Evolutionary conservation across 2,797 vertebrate genomes (phyloP), one percentile per base, ranked within the genome.

Genomic region (Hypotaenidia philippensis): DNA sequence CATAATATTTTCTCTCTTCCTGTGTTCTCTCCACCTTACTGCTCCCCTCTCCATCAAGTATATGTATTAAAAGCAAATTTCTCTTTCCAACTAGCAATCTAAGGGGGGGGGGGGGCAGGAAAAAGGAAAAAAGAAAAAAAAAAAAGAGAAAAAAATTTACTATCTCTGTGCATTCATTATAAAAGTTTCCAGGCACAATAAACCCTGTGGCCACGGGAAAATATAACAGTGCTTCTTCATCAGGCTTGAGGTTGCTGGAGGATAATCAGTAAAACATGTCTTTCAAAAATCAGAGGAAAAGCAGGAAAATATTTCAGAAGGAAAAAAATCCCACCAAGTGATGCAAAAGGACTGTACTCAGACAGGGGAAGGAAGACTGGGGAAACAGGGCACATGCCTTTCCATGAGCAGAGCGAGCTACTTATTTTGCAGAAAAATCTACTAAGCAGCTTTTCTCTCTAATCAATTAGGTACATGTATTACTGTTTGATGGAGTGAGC

Each of bases 221-320:
- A 92, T 57, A 9, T 25, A 89, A 57, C 60, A 90, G 50, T 22
- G 55, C 5, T 11, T 75, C 82, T 78, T 93, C 44, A 0, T 90
- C 72, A 83, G 82, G 44, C 82, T 63, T 79, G 92, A 89, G 78
- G 87, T 66, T 91, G 65, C 89, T 91, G 87, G 31, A 87, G 38
- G 47, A 95, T 86, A 92, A 96, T 89, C 75, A 92, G 76, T 92
- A 93, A 96, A 96, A 91, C 11, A 45, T 78, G 91, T 83, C 34
- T 72, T 80, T 47, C n/a, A 85, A 81, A 93, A 93, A 88, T 57
- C 50, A 83, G 55, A 91, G 44, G 47, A 89, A 92, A 92, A 64
- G 50, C 78, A 89, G 32, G 18, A 80, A 91, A 92, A 45, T 34
- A 68, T 61, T 84, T 75, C 79, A 83, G 66, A 77, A 44, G 55